phyloP scores from a whole-genome alignment of 2,888 invertebrate genomes.

The Patella ulyssiponensis region DNA sequence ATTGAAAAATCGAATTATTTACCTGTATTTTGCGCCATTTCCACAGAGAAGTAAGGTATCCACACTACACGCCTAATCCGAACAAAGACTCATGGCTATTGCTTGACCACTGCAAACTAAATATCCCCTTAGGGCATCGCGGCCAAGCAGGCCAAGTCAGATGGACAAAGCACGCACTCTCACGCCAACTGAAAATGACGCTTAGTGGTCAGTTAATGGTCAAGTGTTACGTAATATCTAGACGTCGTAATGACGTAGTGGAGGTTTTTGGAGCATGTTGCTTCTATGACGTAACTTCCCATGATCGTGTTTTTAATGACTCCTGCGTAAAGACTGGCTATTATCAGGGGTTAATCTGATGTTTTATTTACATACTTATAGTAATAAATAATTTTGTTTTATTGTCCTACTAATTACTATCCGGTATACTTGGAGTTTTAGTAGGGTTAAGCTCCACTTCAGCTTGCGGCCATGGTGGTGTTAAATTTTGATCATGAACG shows the following conservation, averaged over 20 bases:
- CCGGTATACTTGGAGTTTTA: no score
- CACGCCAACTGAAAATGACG: slow-evolving; percentile 4
- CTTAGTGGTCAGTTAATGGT: slow-evolving; percentile 9
- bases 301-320: no score
- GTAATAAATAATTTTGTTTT: no score
- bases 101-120: slow-evolving; percentile 13
- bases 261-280: no score
- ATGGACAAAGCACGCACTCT: slow-evolving; percentile 8
- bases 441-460: no score
- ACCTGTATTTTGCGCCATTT: slow-evolving; percentile 6
- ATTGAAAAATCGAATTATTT: background rate
- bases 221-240: background rate
- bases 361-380: no score
- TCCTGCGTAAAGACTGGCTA: no score
- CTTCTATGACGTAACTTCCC: no score
- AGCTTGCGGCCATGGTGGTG: no score
- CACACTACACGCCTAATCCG: slow-evolving; percentile 6
- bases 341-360: no score
- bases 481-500: no score
- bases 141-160: background rate
- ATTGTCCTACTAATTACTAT: no score
- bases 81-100: slow-evolving; percentile 9
- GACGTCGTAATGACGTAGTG: background rate
- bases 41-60: background rate
- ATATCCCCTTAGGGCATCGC: slow-evolving; percentile 1